Base-by-base conservation (phyloP, 2,113 vertebrate genomes). In the Erpornis zantholeuca region DNA sequence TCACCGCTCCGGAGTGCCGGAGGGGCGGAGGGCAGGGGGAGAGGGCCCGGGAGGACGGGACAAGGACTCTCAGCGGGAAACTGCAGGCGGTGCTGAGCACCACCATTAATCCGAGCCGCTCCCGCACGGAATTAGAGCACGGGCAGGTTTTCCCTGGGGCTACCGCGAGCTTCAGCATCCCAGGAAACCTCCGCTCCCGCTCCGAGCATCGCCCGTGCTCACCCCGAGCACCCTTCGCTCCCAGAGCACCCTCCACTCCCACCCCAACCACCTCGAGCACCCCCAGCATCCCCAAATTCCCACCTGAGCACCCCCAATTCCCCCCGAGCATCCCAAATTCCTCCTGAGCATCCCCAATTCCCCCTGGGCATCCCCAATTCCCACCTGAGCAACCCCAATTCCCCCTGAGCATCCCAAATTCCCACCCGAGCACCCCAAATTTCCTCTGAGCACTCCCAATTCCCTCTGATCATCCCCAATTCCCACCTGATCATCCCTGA, bases 1-100 rank as follows among this genome's bases (percentile, higher is more conserved):
- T 2, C 3, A 10, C 31, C 35, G 0, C 70, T 54, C 44, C 79
- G 2, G 22, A 53, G 50, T 13, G 3, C 8, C 54, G 1, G n/a
- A 0, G n/a, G 56, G 35, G 25, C 0, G 56, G 17, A 40, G 40
- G 65, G 42, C 57, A 69, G 36, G 36, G 23, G 64, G 29, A 63
- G 3, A 33, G 77, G 42, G 66, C 44, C 47, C 42, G 5, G 83
- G 40, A 38, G 64, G 40, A 28, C 0, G 1, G 86, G 60, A 82
- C 93, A 24, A 52, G 84, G 93, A 29, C 80, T 42, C 61, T 7
- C 60, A 9, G 47, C 2, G 12, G 9, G 87, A 38, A 81, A 28
- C 68, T 59, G 5, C 89, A 27, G 68, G 60, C 52, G 2, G 5
- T 2, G 36, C 68, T 38, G 60, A 75, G 90, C 81, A 27, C 23